Base-by-base conservation (phyloP, 2,797 vertebrate genomes). In the Helarctos malayanus region DNA sequence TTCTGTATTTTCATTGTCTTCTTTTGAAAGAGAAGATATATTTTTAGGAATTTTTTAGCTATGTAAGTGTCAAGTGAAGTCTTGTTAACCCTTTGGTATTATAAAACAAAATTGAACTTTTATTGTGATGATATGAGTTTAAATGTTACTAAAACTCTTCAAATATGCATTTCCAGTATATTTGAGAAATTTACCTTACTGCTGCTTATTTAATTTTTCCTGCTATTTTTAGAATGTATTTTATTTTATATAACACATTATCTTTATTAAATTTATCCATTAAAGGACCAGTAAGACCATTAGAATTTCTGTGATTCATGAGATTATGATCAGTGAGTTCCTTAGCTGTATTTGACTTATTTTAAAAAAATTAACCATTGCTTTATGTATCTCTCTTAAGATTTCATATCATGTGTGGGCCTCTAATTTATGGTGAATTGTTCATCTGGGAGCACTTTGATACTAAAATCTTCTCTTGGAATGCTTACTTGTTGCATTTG, bases 141-240 rank as follows among this genome's bases (percentile, higher is more conserved):
- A 93, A 69, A n/a, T 95, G 18, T 71, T 61, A 27, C 41, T 88
- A 56, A 88, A 93, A 92, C 18, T 35, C 35, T 87, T 92, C 63
- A 93, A 52, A 63, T 71, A 89, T 75, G 12, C 35, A 27, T 92
- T 89, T 95, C 45, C 2, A 57, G 56, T 29, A 23, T 92, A 15
- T 93, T 27, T 94, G 71, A 91, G 29, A 95, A 21, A 86, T 78
- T 90, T 78, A 27, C 16, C 45, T 89, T 96, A 29, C 41, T 83
- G 25, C 76, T 86, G n/a, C 32, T 79, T 35, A 56, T 79, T 83
- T 80, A 59, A 27, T 94, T 5, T 41, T 41, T 41, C 6, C 41
- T 38, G 38, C 38, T 93, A 83, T 79, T 94, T 95, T 69, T 93
- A 75, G n/a, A 83, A 52, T 95, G 92, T 95, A 87, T 92, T 71